Evolutionary conservation across 2,888 invertebrate genomes (phyloP), one percentile per base, ranked within the genome.

Genomic region (Hemistola chrysoprasaria): DNA sequence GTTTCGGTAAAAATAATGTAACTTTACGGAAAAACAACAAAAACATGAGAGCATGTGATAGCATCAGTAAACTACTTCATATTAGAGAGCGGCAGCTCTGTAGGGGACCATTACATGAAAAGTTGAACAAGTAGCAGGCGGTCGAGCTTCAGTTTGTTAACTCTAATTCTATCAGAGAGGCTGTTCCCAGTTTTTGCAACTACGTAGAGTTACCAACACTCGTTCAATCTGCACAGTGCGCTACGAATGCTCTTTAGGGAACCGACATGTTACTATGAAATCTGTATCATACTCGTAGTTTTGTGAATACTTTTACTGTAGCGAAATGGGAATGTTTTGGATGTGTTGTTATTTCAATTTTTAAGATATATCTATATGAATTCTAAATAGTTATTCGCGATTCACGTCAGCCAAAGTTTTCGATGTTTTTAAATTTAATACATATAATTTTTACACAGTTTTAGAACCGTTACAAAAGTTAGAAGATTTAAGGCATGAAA

Each of bases 131-230:
- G 62, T 62, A 59, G 62, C 50, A 49, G 50, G 50, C 52, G 52
- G 53, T 37, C 49, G 59, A 55, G 52, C 56, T 62, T 58, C 65
- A 65, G 65, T 69, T 71, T 64, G 63, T 61, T 59, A 67, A 65
- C 65, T 71, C 58, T 69, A 67, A 71, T 71, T 66, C 62, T 62
- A 65, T 71, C 61, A 62, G 46, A 50, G 58, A 63, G 58, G 54
- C 62, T 49, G 54, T 57, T 65, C 47, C 49, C 56, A 55, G 56
- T 66, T 67, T 62, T 56, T 59, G 55, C 55, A 52, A 54, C 50
- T 54, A 54, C 46, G 40, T 34, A 42, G 40, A 65, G 56, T 62
- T 61, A 53, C 47, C 39, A 41, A 45, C 55, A 57, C 58, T 65
- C 58, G 50, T 62, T 54, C 52, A 56, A 53, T 58, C 51, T 52